Evolutionary conservation across 2,888 invertebrate species (phyloP), one percentile per base, ranked within the genome.

Genomic region (Elysia crispata): DNA sequence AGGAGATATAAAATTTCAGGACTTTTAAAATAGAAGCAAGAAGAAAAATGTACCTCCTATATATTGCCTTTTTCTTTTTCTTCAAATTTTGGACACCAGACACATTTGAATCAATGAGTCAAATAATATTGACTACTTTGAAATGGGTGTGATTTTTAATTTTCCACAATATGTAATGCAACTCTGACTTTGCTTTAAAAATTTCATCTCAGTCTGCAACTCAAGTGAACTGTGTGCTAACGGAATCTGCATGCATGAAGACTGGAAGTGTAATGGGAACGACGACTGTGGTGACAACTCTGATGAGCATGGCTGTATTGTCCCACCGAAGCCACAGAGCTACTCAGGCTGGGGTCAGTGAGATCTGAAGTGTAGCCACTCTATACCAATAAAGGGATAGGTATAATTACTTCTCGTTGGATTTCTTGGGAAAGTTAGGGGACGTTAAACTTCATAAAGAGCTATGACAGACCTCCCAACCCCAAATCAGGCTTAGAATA

Each of bases 261-360:
- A 85, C 82, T 88, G 88, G 88, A 77, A 62, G 23, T 88, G 88
- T 84, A 82, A 88, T 66, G 85, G 86, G 1, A 33, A 80, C 1
- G 83, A 86, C 33, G 79, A 87, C 60, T 88, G 87, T 81, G 85
- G 84, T 0, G 88, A 88, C 70, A 85, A 84, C 76, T 83, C 85
- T 1, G 87, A 88, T 77, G 87, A 88, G 77, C 62, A 30, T 54
- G 78, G 86, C 75, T 88, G 88, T 82, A 81, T 83, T 0, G 54
- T 70, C 15, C 80, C 81, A 49, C 57, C 73, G 70, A 11, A 15
- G 23, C 41, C 67, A 77, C 25, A 31, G 30, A 3, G 73, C 75
- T 33, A 82, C 66, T 64, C 74, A 54, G 60, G 76, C 73, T 77
- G 77, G 83, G 77, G 84, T 83, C 80, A 80, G 77, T 66, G 18